Percentiles rank a stretch among this genome's conserved stretches.
Conservation (phyloP, 2,797 vertebrate species). For the Apogon hyalosoma region DNA sequence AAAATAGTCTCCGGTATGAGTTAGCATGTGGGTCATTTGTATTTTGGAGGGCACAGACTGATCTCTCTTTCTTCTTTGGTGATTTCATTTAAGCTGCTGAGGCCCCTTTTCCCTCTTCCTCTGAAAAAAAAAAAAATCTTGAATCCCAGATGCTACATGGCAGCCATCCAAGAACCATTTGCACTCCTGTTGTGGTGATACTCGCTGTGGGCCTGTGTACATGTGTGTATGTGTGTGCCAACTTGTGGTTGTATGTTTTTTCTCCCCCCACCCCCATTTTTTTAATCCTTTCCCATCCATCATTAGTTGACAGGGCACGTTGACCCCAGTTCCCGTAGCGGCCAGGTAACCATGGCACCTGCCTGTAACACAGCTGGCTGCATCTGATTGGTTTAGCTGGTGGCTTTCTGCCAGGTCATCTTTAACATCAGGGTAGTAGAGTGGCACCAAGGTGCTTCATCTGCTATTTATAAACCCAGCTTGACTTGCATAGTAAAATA, state of each 20-base stretch:
- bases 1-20: neutral
- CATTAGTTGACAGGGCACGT: constrained; percentile 58
- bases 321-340: constrained; percentile 71
- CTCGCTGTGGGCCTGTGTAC: constrained; percentile 23
- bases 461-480: constrained; percentile 56
- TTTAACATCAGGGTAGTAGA: constrained; percentile 62
- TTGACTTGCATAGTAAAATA: constrained; percentile 30
- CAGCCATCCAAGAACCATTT: constrained; percentile 56
- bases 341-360: constrained; percentile 78
- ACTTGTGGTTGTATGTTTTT: constrained; percentile 40
- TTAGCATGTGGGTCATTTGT: constrained; percentile 12
- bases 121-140: constrained; percentile 14
- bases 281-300: constrained; percentile 54
- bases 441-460: constrained; percentile 54
- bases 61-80: constrained; percentile 23
- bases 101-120: constrained; percentile 13
- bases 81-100: constrained; percentile 30
- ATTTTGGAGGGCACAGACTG: neutral
- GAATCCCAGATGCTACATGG: constrained; percentile 58
- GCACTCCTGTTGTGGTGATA: constrained; percentile 44
- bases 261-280: neutral
- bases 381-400: constrained; percentile 65
- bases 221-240: constrained; percentile 19
- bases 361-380: constrained; percentile 68
- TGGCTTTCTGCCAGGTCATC: constrained; percentile 68